Evolutionary conservation across 2,888 invertebrate genomes (phyloP), one percentile per base, ranked within the genome.

Genomic region (Empis livida): DNA sequence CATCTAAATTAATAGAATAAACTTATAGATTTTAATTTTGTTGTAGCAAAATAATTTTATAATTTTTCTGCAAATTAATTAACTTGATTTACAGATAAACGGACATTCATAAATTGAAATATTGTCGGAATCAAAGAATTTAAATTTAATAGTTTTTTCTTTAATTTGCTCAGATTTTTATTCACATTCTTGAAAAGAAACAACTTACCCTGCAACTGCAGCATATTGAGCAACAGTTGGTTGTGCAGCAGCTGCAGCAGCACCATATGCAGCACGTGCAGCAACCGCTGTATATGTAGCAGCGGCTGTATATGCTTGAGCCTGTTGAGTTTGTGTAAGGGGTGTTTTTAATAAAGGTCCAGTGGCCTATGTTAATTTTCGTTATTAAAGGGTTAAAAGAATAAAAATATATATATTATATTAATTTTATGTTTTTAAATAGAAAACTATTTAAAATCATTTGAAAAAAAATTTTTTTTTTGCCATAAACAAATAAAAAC

Each of bases 201-300:
- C n/a, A 59, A 70, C 73, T 74, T 71, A 78, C 78, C 82, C 82
- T 53, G 81, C 80, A 54, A 81, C 80, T 57, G 80, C 76, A 59
- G 80, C 80, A 64, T 80, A 82, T 61, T 83, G 84, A 57, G 83
- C 80, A 55, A 84, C 83, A 54, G 68, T 57, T 48, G 68, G 66
- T 53, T 69, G 70, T 51, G 68, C 61, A 54, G 68, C 77, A 54
- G 79, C 78, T 53, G 78, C 81, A 51, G 86, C 84, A 56, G 78
- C 81, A 51, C 84, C 85, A 58, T 82, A 82, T 59, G 84, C 85
- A 55, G 87, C 88, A 57, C 87, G 76, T 55, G 86, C 86, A 56
- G 88, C 88, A 32, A 87, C 88, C 53, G 87, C 86, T 64, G 88
- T 86, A 71, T 88, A 88, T 55, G 85, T 84, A 48, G 87, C 88